Base-by-base conservation (phyloP, 64 coral and sea anemone genomes). In the Actinia tenebrosa region DNA sequence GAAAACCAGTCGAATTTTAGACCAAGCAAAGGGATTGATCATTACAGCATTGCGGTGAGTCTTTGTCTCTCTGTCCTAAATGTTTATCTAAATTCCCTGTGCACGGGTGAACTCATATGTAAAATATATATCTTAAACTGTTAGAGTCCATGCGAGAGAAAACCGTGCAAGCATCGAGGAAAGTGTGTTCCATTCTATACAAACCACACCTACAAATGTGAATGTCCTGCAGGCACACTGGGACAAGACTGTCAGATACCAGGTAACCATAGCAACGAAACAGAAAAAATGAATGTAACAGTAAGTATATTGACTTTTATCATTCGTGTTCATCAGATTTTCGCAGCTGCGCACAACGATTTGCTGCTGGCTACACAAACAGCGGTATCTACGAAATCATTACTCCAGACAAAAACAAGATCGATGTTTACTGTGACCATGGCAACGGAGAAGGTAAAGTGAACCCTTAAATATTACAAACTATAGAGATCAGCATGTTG, bases 371-470 rank as follows among this genome's bases (percentile, higher is more conserved):
- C 3, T 78, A 56, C 45, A 87, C 19, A 0, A 20, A 87, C 9
- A 78, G 45, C 52, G 86, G 86, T 59, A 46, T 87, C 64, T 71
- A 87, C 17, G 30, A 71, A 54, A 53, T 87, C n/a, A 1, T 10
- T 16, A 16, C 15, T 19, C 18, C 60, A 23, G 42, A 87, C 17
- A 20, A 46, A 1, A 10, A 66, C 44, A 60, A 53, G 9, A 27
- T 86, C n/a, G 60, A 86, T 11, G 66, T 72, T 3, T 87, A 87
- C 44, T 87, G 85, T 75, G 45, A 87, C 45, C 64, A 87, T 62
- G 20, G 6, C 26, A 87, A 68, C 85, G 10, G 43, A 16, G 45
- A n/a, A 53, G 85, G 85, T 75, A 42, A 75, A 42, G 56, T 14
- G 15, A 50, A 50, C 47, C 47, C 47, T 58, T 58, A 14, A 58